Conservation (phyloP, 2,888 invertebrate species). For the Achlya flavicornis region DNA sequence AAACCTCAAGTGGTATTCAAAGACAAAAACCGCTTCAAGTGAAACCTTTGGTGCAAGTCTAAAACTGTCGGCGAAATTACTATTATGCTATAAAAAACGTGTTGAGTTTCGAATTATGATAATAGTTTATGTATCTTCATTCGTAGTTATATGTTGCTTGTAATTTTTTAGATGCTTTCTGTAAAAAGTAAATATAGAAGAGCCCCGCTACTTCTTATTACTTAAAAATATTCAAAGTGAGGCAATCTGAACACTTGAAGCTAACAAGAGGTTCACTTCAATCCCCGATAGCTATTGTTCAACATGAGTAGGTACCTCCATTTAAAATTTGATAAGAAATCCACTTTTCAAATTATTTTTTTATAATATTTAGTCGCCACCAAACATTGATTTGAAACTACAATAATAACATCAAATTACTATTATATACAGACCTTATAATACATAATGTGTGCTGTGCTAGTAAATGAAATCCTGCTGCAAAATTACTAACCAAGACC, state of each 20-base stretch:
- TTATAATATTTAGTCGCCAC: no score
- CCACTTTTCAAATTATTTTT: not conserved
- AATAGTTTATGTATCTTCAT: no score
- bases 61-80: slow-evolving; percentile 13
- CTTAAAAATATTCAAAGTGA: slow-evolving; percentile 33
- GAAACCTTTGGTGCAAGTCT: slow-evolving; percentile 25
- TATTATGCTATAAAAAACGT: not conserved
- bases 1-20: slow-evolving; percentile 51
- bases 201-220: slow-evolving; percentile 25
- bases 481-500: no score
- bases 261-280: slow-evolving; percentile 44
- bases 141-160: no score
- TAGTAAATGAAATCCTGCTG: no score
- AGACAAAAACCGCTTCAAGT: slow-evolving; percentile 56
- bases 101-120: not conserved
- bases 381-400: no score
- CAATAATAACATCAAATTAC: no score
- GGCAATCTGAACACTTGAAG: slow-evolving; percentile 50
- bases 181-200: no score
- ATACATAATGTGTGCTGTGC: no score
- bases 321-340: slow-evolving; percentile 28
- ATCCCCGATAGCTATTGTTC: slow-evolving; percentile 59
- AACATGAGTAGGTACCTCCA: slow-evolving; percentile 48
- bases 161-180: no score
- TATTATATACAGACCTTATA: no score